Conservation (phyloP, 2,797 vertebrate species). For the Protosalanx chinensis region DNA sequence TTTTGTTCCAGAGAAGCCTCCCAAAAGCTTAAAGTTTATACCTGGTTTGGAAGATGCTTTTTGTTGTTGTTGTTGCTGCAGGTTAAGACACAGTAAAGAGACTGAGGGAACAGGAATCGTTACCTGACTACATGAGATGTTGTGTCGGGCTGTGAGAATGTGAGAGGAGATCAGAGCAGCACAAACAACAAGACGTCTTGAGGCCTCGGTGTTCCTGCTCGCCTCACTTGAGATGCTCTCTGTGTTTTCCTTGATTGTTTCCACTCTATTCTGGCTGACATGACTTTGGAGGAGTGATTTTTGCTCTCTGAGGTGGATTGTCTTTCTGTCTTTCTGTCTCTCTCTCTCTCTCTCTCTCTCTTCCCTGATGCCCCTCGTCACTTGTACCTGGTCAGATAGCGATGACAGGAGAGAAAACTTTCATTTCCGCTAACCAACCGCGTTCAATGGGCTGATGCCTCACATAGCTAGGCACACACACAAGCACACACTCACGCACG, state of each 20-base stretch:
- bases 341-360: conserved; percentile 44
- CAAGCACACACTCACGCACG: conserved; percentile 10
- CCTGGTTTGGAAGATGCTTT: neutral
- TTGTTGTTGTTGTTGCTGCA: neutral
- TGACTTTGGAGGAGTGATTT: conserved; percentile 53
- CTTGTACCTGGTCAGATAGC: conserved; percentile 51
- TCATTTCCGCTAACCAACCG: conserved; percentile 53
- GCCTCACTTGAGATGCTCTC: conserved; percentile 28
- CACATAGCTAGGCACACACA: conserved; percentile 28
- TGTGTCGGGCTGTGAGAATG: no score
- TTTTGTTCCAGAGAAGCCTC: neutral
- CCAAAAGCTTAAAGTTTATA: neutral
- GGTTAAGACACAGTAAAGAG: neutral
- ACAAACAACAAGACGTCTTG: conserved; percentile 10
- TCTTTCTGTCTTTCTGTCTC: conserved; percentile 35
- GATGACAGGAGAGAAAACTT: conserved; percentile 43
- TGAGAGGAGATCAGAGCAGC: no score
- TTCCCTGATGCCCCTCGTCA: conserved; percentile 55
- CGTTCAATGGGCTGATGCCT: conserved; percentile 23
- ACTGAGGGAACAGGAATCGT: no score
- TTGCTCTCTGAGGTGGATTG: conserved; percentile 49
- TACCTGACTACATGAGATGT: no score
- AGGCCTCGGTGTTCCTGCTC: conserved; percentile 34
- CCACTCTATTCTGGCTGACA: conserved; percentile 49
- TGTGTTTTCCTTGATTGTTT: conserved; percentile 35